Percentiles rank a stretch among this genome's conserved stretches.
phyloP scores from a whole-genome alignment of 2,113 vertebrate species.

The Nibea coibor region DNA sequence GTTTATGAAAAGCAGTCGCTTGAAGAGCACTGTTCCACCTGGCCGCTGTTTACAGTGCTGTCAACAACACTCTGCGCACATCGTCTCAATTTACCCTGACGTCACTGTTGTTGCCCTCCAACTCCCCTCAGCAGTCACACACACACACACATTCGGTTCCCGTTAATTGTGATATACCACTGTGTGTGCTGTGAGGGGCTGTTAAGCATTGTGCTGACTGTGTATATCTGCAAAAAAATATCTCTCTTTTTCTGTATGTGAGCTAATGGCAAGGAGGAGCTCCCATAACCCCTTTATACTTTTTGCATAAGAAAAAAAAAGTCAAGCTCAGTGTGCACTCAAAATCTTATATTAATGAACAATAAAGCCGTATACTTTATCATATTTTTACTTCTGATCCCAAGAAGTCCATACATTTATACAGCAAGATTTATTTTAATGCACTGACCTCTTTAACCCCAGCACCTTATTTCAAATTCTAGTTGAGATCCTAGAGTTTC shows the following conservation, averaged over 20 bases:
- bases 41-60: conserved; percentile 69
- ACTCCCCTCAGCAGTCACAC: conserved; percentile 58
- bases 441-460: background rate
- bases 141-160: conserved; percentile 24
- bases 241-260: conserved; percentile 21
- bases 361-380: background rate
- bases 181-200: conserved; percentile 25
- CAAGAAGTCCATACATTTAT: background rate
- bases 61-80: conserved; percentile 66
- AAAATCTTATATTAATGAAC: background rate
- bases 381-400: background rate
- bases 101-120: conserved; percentile 68
- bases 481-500: background rate
- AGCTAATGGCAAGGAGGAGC: background rate
- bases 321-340: background rate
- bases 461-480: background rate
- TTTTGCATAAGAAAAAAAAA: background rate
- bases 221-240: conserved; percentile 37
- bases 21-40: conserved; percentile 73
- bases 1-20: conserved; percentile 68
- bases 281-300: background rate
- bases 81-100: conserved; percentile 70
- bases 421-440: background rate
- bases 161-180: conserved; percentile 54
- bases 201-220: conserved; percentile 51